Percentiles rank a stretch among this genome's conserved stretches.
phyloP scores from a whole-genome alignment of 2,113 vertebrate species.

The Rutilus rutilus region DNA sequence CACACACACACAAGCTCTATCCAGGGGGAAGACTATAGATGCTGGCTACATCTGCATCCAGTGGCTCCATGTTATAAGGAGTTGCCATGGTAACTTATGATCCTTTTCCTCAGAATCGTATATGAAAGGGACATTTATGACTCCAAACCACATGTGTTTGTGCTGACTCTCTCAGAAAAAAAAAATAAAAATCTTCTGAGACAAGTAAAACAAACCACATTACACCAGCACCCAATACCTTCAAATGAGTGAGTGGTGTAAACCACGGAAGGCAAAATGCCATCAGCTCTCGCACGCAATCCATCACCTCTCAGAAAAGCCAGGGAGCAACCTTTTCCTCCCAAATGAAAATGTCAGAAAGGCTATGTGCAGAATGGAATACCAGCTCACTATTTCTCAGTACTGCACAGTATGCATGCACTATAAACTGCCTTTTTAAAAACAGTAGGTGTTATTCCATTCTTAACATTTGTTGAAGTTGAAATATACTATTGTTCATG shows the following conservation, averaged over 20 bases:
- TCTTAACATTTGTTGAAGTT: not conserved
- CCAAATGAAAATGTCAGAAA: slow-evolving; percentile 52
- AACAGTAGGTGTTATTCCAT: not conserved
- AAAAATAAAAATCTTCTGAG: not conserved
- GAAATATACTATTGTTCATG: not conserved
- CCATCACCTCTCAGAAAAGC: slow-evolving; percentile 35
- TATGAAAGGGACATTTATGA: not conserved
- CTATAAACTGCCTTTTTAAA: not conserved
- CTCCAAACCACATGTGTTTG: not conserved
- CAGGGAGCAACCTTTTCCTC: slow-evolving; percentile 44
- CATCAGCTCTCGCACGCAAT: slow-evolving; percentile 19
- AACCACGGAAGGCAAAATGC: slow-evolving; percentile 21
- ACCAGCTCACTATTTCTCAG: not conserved
- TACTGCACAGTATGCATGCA: not conserved
- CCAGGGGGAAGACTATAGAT: slow-evolving; percentile 10
- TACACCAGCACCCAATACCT: not conserved
- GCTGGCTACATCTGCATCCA: slow-evolving; percentile 46
- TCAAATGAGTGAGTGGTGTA: slow-evolving; percentile 7
- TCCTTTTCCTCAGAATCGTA: slow-evolving; percentile 8
- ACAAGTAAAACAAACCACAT: not conserved
- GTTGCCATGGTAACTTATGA: slow-evolving; percentile 54
- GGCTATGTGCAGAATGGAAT: slow-evolving; percentile 8
- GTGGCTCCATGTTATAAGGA: slow-evolving; percentile 36
- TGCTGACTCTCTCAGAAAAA: not conserved
- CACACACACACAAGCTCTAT: not conserved